Evolutionary conservation across 1,140 invertebrate genomes (phyloP), one percentile per base, ranked within the genome.

Genomic region (Drosophila sturtevanti): DNA sequence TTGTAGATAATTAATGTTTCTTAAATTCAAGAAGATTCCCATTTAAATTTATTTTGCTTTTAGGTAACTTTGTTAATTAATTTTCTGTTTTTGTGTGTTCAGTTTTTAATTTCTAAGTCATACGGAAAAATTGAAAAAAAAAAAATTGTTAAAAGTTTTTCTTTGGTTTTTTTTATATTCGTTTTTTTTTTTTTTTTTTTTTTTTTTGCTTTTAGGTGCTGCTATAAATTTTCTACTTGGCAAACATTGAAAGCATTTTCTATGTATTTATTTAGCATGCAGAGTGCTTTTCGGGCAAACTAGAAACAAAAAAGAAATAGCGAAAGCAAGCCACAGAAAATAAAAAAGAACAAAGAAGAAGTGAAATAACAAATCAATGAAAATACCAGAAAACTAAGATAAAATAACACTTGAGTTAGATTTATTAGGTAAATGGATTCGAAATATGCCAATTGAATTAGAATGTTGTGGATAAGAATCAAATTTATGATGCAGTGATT

Each of bases 251-350:
- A 76, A 76, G 72, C 72, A 76, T 76, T 77, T 72, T 60, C 65
- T 76, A 63, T 37, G 56, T 22, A 44, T 69, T 69, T 73, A 48
- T 48, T 67, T 65, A 61, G 64, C 81, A 85, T 85, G 81, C 81
- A 86, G 78, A 85, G 81, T 85, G 81, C 81, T 81, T 68, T 72
- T 72, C 56, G 31, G 38, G 44, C 74, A 68, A 72, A 34, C 54
- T 56, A 56, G 24, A 41, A 34, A 27, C n/a, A 60, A 22, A 34
- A 48, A 62, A 48, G 35, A 22, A 34, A 48, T 48, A 48, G 35
- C 12, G 16, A 34, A 34, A 56, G 54, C 54, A 56, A 56, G 54
- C 54, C 21, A 48, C 18, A 61, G 7, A 24, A 61, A 27, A 27
- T 24, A 44, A 27, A 61, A 21, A 54, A 48, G 18, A 48, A 48